These are phyloP conservation scores for Bucco capensis DNA, from an alignment of 2,113 vertebrate species.

Conservation along the genomic window DNA sequence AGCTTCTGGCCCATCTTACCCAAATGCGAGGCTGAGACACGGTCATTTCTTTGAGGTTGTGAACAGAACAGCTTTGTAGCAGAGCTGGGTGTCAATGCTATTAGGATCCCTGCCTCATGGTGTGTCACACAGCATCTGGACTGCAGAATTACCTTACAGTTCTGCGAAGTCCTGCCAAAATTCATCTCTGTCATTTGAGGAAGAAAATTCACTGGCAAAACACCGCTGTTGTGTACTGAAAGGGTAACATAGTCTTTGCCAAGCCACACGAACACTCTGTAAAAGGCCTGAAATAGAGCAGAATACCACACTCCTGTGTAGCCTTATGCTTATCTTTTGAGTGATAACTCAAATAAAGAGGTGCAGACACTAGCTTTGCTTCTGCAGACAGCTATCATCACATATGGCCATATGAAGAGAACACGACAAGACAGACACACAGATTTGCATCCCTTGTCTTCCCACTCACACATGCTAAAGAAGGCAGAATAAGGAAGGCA, in stretches of 20 bases:
- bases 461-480: background rate
- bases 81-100: background rate
- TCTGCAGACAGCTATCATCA: background rate
- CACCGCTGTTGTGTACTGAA: background rate
- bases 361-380: background rate
- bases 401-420: background rate
- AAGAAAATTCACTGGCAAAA: background rate
- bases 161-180: background rate
- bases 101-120: background rate
- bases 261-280: background rate
- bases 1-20: background rate
- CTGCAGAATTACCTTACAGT: background rate
- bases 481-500: background rate
- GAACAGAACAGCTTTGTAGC: background rate
- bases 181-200: background rate
- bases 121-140: background rate
- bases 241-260: background rate
- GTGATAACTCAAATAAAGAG: background rate
- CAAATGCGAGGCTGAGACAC: background rate
- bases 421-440: accelerated
- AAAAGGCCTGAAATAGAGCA: background rate
- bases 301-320: accelerated
- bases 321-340: background rate
- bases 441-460: background rate
- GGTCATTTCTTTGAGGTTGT: too few species aligned